Percentiles rank a stretch among this genome's conserved stretches.
These are phyloP conservation scores for Hymenopus coronatus DNA, from an alignment of 2,888 invertebrate genomes.

Conservation along the genomic window DNA sequence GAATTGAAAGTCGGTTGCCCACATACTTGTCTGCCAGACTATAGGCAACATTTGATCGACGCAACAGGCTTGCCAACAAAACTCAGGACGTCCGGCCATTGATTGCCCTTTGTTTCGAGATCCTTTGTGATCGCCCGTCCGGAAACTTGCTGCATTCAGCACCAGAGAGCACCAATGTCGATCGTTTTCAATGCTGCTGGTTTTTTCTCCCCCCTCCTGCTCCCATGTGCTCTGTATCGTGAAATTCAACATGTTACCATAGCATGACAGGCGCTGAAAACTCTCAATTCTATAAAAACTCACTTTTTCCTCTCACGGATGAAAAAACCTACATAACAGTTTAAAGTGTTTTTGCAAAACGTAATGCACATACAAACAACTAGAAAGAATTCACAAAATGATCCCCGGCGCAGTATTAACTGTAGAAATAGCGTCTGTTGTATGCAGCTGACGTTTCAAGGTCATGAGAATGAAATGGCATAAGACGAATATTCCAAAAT, in stretches of 20 bases:
- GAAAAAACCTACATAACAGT: neutral
- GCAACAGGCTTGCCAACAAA: neutral
- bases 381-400: too few relatives aligned
- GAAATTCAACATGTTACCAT: neutral
- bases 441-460: too few relatives aligned
- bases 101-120: neutral
- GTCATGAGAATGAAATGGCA: too few relatives aligned
- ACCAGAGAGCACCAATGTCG: neutral
- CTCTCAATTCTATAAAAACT: neutral
- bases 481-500: too few relatives aligned
- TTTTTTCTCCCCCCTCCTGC: too few relatives aligned
- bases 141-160: neutral
- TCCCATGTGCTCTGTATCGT: neutral
- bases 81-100: neutral
- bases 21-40: neutral
- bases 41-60: neutral
- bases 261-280: neutral
- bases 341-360: too few relatives aligned
- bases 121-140: neutral
- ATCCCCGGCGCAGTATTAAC: too few relatives aligned
- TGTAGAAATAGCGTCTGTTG: too few relatives aligned
- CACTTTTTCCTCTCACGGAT: neutral
- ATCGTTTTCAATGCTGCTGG: neutral
- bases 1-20: neutral
- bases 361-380: too few relatives aligned